A percentile compares a stretch with the other conserved stretches of the same genome.
Conservation (phyloP, 92 coral and sea anemone genomes). For the Diadumene lineata region DNA sequence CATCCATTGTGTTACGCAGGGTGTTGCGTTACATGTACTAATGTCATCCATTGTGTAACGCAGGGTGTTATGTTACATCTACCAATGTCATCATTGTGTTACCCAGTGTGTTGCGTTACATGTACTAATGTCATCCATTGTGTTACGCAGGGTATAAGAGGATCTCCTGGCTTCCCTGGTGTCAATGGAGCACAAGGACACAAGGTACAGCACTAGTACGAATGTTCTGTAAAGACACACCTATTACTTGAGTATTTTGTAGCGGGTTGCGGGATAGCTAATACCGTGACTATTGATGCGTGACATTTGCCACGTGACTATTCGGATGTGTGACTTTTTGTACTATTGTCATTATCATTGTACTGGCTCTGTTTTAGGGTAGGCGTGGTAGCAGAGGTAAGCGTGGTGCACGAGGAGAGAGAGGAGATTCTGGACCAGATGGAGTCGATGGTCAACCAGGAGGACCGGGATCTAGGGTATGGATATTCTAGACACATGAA, state of each 20-base stretch:
- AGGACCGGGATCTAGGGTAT: conserved; percentile 34
- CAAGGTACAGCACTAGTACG: conserved; percentile 29
- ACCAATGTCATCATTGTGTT: too few relatives aligned
- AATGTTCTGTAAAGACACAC: background rate
- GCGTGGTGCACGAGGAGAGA: conserved; percentile 52
- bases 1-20: too few relatives aligned
- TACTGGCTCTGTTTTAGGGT: conserved; percentile 48
- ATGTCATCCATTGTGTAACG: too few relatives aligned
- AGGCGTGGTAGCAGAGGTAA: conserved; percentile 49
- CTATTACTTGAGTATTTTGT: too few relatives aligned
- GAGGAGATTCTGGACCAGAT: conserved; percentile 48
- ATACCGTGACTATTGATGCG: background rate
- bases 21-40: too few relatives aligned
- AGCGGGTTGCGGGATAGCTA: too few relatives aligned
- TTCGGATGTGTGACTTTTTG: background rate
- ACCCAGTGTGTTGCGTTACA: background rate
- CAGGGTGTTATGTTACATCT: too few relatives aligned
- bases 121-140: background rate
- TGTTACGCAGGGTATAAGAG: conserved; percentile 59
- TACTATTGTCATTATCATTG: background rate
- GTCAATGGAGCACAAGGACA: conserved; percentile 64
- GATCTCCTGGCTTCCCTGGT: conserved; percentile 66
- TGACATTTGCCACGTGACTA: background rate
- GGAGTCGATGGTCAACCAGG: conserved; percentile 39
- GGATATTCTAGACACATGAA: too few relatives aligned